A percentile compares a stretch with the other conserved stretches of the same genome.
phyloP scores from a whole-genome alignment of 2,113 vertebrate genomes.

The Gavialis gangeticus region DNA sequence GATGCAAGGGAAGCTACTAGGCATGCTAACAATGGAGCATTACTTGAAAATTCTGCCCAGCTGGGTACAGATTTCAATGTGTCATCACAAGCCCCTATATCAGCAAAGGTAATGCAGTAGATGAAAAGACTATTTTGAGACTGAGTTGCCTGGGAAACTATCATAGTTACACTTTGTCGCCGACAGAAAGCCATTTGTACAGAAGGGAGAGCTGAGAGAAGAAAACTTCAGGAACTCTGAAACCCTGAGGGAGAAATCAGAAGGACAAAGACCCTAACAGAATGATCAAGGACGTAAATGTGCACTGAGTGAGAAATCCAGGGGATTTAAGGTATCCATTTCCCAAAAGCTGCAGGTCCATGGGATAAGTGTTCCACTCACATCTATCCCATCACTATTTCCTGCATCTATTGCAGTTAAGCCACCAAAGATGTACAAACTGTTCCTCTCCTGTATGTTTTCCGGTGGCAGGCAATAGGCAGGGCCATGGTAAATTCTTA shows the following conservation, averaged over 20 bases:
- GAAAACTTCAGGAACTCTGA: background rate
- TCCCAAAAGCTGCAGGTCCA: background rate
- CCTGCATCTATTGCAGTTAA: background rate
- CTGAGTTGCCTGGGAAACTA: background rate
- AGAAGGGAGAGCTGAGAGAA: background rate
- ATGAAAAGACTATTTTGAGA: background rate
- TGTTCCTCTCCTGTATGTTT: background rate
- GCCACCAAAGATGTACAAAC: background rate
- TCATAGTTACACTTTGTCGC: background rate
- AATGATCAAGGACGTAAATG: background rate
- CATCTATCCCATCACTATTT: background rate
- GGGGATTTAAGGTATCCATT: background rate
- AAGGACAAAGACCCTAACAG: background rate
- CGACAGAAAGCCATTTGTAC: background rate
- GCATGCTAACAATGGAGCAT: accelerated
- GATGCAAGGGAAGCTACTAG: background rate
- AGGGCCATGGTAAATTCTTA: background rate
- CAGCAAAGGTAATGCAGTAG: accelerated
- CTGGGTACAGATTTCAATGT: background rate
- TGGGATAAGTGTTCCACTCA: background rate
- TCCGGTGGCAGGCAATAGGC: background rate
- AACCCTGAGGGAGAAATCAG: background rate
- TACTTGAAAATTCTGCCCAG: background rate
- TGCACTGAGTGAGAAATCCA: background rate
- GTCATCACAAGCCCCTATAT: background rate